Evolutionary conservation across 2,888 invertebrate genomes (phyloP), one percentile per base, ranked within the genome.

Genomic region (Alloplasta piceator): DNA sequence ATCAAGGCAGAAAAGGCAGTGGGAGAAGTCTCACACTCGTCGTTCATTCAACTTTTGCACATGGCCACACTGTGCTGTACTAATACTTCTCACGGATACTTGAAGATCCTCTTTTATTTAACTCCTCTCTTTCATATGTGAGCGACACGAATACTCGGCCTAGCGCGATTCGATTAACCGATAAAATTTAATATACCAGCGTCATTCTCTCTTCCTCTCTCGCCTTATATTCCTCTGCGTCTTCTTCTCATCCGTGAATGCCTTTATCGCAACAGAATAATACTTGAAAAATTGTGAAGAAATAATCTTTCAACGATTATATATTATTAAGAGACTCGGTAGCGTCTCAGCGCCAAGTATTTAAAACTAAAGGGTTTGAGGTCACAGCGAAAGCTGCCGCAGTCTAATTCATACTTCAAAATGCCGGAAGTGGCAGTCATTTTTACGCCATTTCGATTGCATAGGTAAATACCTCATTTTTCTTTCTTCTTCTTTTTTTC

Each of bases 41-140:
- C 77, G 80, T 80, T 77, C 80, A 60, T 80, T 80, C 80, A 77
- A 80, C 77, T 80, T 77, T 70, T 77, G 68, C 68, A 80, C 73
- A 26, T 26, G 26, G 48, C 68, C 68, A 73, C 46, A 61, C 58
- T 14, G 38, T 58, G 41, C 50, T 43, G 64, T 61, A 70, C 64
- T 38, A 77, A 73, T 80, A 72, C 14, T 63, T 48, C 26, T 60
- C 39, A 14, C 52, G 55, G 36, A 64, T 26, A 5, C 6, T 60
- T 60, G n/a, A 56, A 58, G 67, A 68, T 73, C 64, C 73, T 80
- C 73, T 80, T 77, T 77, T 68, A 80, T 80, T 77, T 60, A 68
- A 77, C 43, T 4, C 43, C 16, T 14, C 48, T n/a, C 48, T 5
- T 38, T 14, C 16, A 43, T 16, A 58, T 12, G 14, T n/a, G 43